Base-by-base conservation (phyloP, 2,888 invertebrate genomes). In the Diplazon laetatorius region DNA sequence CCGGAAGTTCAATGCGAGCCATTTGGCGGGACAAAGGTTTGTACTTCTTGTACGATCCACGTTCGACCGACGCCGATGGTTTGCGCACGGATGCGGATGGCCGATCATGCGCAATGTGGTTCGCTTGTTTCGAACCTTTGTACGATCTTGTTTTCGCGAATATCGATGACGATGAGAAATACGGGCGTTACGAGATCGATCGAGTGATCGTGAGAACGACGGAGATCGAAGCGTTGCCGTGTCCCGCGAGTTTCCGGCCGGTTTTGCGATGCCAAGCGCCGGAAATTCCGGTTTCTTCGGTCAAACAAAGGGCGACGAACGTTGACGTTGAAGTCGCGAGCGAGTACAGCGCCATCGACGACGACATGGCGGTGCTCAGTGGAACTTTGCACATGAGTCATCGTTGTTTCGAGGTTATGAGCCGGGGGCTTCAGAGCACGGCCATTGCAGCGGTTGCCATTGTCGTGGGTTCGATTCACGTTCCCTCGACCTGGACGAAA, bases 371-470 rank as follows among this genome's bases (percentile, higher is more conserved):
- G 55, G 75, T 89, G 1, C 70, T 90, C 0, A 76, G 82, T 0
- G 89, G 89, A 0, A 78, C 59, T 0, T 59, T 83, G 9, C 87
- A 89, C 76, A 85, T 88, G 83, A 25, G 74, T 22, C 83, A 85
- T 74, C 80, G 72, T 0, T 70, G 30, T 0, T 88, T 88, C 78
- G 60, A 71, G 14, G 37, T 81, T 2, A 82, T 76, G n/a, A 83
- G 73, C 37, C 82, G 89, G 18, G 88, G 87, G 12, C 78, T 82
- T 6, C 92, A 94, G 92, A 93, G 93, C 62, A 92, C 92, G 0
- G 93, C 94, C 0, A 93, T 93, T 62, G 92, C 93, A 0, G 88
- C 93, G 0, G 92, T 94, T 83, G 94, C 94, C 0, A 91, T 95
- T 8, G 93, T 93, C 0, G 93, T 94, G 0, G 93, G 93, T 0